Evolutionary conservation across 2,888 invertebrate genomes (phyloP).

Genomic region (Litoditis marina): DNA sequence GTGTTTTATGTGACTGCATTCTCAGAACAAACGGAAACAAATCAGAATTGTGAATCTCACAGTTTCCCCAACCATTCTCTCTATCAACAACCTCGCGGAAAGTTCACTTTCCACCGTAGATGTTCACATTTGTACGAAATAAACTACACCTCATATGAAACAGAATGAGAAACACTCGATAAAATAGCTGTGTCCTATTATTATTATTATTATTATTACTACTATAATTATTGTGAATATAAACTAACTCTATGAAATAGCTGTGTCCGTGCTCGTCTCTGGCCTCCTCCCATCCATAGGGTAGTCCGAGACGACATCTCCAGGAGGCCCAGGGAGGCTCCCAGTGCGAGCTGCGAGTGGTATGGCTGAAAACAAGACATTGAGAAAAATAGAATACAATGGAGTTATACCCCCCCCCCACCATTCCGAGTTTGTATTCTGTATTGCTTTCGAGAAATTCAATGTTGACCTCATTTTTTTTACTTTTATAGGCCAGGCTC

Average conservation of each 20-base stretch:
- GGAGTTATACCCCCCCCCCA: too few species aligned
- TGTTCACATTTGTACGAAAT: neutral
- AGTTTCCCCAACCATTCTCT: neutral
- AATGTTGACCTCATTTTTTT: too few species aligned
- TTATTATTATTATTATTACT: neutral
- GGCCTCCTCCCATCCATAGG: slow-evolving; percentile 88
- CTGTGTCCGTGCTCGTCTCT: slow-evolving; percentile 77
- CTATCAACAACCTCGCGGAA: slow-evolving; percentile 1
- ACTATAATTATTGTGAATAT: neutral
- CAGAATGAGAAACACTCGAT: too few species aligned
- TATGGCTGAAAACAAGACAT: slow-evolving; percentile 42
- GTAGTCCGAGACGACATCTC: slow-evolving; percentile 70
- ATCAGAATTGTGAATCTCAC: too few species aligned
- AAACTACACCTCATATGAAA: neutral
- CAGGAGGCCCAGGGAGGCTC: slow-evolving; percentile 83
- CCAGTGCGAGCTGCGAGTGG: slow-evolving; percentile 67
- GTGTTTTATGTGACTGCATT: too few species aligned
- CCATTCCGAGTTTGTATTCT: too few species aligned
- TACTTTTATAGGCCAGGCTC: too few species aligned
- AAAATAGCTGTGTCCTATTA: neutral
- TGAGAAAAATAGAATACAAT: neutral
- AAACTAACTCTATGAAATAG: slow-evolving; percentile 84
- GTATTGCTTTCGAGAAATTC: too few species aligned
- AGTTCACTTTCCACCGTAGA: too few species aligned
- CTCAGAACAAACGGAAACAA: too few species aligned